Conservation (phyloP, 2,797 vertebrate genomes). For the Cuniculus paca region DNA sequence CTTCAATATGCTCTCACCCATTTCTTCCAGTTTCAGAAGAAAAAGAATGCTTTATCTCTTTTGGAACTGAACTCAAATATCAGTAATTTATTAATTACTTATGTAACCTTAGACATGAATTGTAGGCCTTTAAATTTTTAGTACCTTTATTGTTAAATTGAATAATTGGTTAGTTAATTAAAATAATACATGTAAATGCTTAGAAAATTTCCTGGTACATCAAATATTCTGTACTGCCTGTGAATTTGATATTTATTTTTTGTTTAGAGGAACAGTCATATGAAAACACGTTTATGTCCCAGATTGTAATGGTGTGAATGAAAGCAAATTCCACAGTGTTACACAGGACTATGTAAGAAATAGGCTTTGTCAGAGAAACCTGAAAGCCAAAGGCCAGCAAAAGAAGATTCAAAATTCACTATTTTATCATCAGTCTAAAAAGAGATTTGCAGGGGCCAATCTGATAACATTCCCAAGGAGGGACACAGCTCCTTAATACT, state of each 20-base stretch:
- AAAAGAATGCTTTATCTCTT: not conserved
- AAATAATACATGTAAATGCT: not conserved
- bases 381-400: not conserved
- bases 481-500: not conserved
- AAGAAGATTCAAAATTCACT: not conserved
- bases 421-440: not conserved
- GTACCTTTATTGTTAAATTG: not conserved
- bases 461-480: not conserved
- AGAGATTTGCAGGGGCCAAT: not conserved
- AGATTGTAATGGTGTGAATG: not conserved
- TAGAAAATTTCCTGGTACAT: constrained; percentile 1
- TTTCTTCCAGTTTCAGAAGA: constrained; percentile 29
- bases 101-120: not conserved
- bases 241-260: not conserved
- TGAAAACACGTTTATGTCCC: not conserved
- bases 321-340: not conserved
- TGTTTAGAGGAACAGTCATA: not conserved
- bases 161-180: not conserved
- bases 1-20: not conserved
- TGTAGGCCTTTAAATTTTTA: not conserved
- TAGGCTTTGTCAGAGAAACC: not conserved
- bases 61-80: not conserved
- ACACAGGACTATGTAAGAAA: not conserved
- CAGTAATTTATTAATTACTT: not conserved
- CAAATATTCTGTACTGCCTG: not conserved